A percentile compares a stretch with the other conserved stretches of the same genome.
phyloP scores from a whole-genome alignment of 2,888 invertebrate species.

The Lepidocyrtinus sp. region DNA sequence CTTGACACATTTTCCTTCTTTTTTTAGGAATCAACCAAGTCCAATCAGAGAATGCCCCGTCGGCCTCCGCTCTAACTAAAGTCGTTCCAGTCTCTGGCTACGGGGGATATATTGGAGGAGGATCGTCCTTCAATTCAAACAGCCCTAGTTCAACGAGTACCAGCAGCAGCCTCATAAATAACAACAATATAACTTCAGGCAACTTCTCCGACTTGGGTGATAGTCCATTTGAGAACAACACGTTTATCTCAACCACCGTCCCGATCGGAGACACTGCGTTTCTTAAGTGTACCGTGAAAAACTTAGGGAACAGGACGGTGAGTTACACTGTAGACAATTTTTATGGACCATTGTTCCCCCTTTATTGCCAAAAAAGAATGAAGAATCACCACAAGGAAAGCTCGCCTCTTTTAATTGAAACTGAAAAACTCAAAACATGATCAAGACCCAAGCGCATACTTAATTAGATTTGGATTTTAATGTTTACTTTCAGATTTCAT shows the following conservation, averaged over 20 bases:
- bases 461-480: conserved; percentile 15
- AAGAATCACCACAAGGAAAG: conserved; percentile 1
- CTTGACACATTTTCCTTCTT: conserved; percentile 17
- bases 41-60: conserved; percentile 49
- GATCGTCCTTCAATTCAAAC: neutral
- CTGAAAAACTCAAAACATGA: neutral
- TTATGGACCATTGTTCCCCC: conserved; percentile 12
- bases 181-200: conserved; percentile 40
- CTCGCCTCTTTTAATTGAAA: conserved; percentile 9
- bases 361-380: conserved; percentile 18
- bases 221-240: conserved; percentile 79
- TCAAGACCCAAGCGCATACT: conserved; percentile 14
- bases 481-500: no score
- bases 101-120: conserved; percentile 9
- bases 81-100: neutral
- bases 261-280: conserved; percentile 85
- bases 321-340: neutral
- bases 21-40: conserved; percentile 54
- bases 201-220: conserved; percentile 70
- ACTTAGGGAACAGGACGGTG: conserved; percentile 83
- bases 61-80: conserved; percentile 17
- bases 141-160: neutral
- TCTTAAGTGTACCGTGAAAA: conserved; percentile 85
- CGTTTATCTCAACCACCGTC: conserved; percentile 82
- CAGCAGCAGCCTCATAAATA: conserved; percentile 33